Conservation (phyloP, 2,888 invertebrate genomes). For the Mycalesis mineus region DNA sequence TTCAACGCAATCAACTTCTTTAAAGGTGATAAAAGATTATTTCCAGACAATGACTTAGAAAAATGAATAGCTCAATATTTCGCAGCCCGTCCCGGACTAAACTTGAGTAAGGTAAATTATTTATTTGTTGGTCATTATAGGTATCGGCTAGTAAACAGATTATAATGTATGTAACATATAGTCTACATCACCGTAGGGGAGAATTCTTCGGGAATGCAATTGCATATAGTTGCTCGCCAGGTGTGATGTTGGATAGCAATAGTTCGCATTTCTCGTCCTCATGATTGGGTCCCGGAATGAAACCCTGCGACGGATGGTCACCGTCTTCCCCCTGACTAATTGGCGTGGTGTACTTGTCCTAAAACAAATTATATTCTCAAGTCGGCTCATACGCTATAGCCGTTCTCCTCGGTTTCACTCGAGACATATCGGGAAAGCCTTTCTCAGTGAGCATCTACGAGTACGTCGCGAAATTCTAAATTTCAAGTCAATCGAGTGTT, state of each 20-base stretch:
- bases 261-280: constrained; percentile 91
- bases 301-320: constrained; percentile 48
- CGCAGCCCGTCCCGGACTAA: no score
- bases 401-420: no score
- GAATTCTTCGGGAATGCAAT: constrained; percentile 96
- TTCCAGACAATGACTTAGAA: no score
- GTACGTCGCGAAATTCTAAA: no score
- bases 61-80: no score
- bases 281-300: constrained; percentile 10
- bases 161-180: neutral
- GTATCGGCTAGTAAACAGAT: neutral
- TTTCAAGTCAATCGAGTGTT: no score
- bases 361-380: neutral
- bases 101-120: no score
- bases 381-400: no score
- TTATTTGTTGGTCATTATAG: neutral
- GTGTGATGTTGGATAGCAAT: constrained; percentile 90
- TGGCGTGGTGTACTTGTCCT: constrained; percentile 7
- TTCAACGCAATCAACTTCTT: no score
- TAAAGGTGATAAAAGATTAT: no score
- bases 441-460: no score
- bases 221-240: constrained; percentile 87
- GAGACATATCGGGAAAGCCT: no score
- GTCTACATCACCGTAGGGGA: constrained; percentile 86
- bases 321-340: neutral